Conservation (phyloP, 2,113 vertebrate species). For the Chauna torquata region DNA sequence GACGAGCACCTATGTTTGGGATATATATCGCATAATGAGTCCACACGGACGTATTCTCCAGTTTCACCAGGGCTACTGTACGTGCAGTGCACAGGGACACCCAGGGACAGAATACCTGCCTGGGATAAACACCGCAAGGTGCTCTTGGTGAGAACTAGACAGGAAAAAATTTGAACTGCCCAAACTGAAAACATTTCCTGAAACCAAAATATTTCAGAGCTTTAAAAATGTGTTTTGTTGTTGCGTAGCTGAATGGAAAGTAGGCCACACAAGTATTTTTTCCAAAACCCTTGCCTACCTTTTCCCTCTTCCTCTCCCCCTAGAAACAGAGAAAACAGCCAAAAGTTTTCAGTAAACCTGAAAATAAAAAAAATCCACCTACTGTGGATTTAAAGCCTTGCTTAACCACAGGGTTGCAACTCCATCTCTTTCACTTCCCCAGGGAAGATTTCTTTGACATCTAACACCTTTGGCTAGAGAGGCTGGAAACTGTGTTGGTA, state of each 20-base stretch:
- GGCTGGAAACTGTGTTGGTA: neutral
- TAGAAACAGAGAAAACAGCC: neutral
- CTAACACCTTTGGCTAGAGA: neutral
- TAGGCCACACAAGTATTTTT: neutral
- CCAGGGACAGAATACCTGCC: neutral
- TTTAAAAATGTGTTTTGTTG: neutral
- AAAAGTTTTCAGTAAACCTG: neutral
- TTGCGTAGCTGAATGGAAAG: neutral
- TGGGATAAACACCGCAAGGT: neutral
- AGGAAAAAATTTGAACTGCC: neutral
- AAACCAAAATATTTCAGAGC: neutral
- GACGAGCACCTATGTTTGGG: neutral
- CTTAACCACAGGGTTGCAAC: neutral
- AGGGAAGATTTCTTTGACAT: neutral
- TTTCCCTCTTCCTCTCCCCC: neutral
- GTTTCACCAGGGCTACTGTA: neutral
- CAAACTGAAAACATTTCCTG: neutral
- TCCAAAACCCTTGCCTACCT: neutral
- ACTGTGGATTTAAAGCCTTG: neutral
- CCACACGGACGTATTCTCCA: accelerated
- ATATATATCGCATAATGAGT: neutral
- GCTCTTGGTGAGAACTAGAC: neutral
- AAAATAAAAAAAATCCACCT: too few species aligned
- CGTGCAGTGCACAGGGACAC: neutral
- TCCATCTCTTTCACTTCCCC: neutral